Conservation (phyloP, 2,797 vertebrate genomes). For the Enteromius afrohamiltoni region DNA sequence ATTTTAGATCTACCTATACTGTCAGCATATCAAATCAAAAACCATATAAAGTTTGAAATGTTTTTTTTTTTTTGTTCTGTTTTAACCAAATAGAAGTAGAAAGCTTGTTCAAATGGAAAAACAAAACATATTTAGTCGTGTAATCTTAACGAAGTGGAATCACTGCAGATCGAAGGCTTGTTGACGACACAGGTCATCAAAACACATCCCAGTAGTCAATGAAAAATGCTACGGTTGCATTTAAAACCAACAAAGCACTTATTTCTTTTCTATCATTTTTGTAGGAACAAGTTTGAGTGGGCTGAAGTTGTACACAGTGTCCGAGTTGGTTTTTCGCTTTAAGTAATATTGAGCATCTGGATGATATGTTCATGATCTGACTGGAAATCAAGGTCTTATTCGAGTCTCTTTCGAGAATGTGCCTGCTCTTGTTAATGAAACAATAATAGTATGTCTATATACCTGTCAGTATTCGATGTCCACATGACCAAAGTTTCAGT, state of each 20-base stretch:
- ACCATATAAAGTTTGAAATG: slow-evolving; percentile 55
- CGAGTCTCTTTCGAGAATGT: slow-evolving; percentile 55
- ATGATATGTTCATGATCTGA: slow-evolving; percentile 51
- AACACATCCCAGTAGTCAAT: slow-evolving; percentile 56
- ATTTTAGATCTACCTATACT: slow-evolving; percentile 62
- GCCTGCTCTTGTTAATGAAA: slow-evolving; percentile 57
- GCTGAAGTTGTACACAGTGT: slow-evolving; percentile 50
- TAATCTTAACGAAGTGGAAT: slow-evolving; percentile 56
- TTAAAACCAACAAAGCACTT: slow-evolving; percentile 61
- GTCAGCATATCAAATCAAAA: slow-evolving; percentile 57
- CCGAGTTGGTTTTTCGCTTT: slow-evolving; percentile 59
- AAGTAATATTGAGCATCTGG: slow-evolving; percentile 55
- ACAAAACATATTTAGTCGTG: slow-evolving; percentile 73
- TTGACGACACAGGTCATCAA: slow-evolving; percentile 51
- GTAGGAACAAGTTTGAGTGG: slow-evolving; percentile 26
- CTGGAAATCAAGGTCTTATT: slow-evolving; percentile 47
- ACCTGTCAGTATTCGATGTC: slow-evolving; percentile 60
- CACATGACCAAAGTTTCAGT: slow-evolving; percentile 61
- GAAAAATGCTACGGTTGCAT: slow-evolving; percentile 67
- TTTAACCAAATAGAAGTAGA: slow-evolving; percentile 83
- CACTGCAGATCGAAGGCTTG: slow-evolving; percentile 58
- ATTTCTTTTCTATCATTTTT: slow-evolving; percentile 38
- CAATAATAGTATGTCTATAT: slow-evolving; percentile 51
- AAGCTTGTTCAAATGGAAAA: slow-evolving; percentile 75
- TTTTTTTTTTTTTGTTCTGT: slow-evolving; percentile 62